Base-by-base conservation (phyloP, 2,797 vertebrate species). In the Labeo calbasu region DNA sequence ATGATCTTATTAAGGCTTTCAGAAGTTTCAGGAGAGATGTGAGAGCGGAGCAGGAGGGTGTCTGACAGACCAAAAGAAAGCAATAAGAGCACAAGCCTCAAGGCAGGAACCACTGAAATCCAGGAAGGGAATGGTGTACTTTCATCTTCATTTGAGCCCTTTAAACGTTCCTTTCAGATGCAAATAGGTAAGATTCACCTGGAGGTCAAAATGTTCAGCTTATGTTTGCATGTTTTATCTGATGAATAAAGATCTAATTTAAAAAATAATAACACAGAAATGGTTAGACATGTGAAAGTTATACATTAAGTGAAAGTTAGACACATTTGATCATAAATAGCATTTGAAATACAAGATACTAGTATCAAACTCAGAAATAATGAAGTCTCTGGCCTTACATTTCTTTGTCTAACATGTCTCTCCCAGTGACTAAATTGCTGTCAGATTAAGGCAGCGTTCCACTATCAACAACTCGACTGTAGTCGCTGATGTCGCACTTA, bases 121-220 rank as follows among this genome's bases (percentile, higher is more conserved):
- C 76, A 84, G 85, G 77, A 87, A 86, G 87, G 61, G 83, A 85
- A 83, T 70, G 61, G 55, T 85, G 80, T 81, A 73, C 79, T 88
- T 88, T 92, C 85, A 90, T 93, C 88, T 90, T 86, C 81, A 59
- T 73, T 88, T 93, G 89, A 93, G 93, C 92, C 90, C 85, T 72
- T 81, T 84, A 82, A 91, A 90, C 87, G 87, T 91, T 83, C 81
- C 86, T 92, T 94, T 92, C 84, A 91, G 70, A 94, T 94, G 92
- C 90, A 93, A 93, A 94, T 94, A 73, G 76, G 7, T 78, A 63
- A 66, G 82, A 90, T 90, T 92, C 88, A 90, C 89, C 90, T 89
- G 61, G 86, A 91, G 92, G 92, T 94, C 90, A 93, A 84, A 89
- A 86, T 88, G 85, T 87, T 92, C 85, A 87, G 89, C 40, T 76